These are phyloP conservation scores for Lytechinus variegatus DNA, from an alignment of 35 echinoderm and acorn worm genomes.

Conservation along the genomic window DNA sequence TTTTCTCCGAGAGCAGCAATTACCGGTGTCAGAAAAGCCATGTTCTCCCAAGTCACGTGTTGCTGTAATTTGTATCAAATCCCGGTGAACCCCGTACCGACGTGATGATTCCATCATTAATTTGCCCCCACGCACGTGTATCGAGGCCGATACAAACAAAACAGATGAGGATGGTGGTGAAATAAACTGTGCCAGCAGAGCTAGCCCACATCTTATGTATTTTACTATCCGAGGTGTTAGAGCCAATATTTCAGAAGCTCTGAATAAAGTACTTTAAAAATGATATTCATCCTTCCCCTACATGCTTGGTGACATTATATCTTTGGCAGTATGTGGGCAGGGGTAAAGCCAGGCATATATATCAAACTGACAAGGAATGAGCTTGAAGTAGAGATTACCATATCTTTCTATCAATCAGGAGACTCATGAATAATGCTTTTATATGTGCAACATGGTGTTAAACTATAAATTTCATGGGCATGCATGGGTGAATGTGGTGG, in stretches of 20 bases:
- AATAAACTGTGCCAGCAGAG: not conserved
- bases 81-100: not conserved
- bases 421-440: not conserved
- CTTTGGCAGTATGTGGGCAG: not conserved
- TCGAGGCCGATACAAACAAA: not conserved
- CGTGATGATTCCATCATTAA: not conserved
- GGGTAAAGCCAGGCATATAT: not conserved
- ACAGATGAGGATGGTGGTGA: not conserved
- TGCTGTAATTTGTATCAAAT: not conserved
- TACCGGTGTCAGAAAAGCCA: not conserved
- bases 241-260: not conserved
- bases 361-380: not conserved
- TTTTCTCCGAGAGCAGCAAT: not conserved
- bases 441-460: not conserved
- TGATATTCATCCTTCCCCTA: not conserved
- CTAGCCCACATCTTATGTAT: not conserved
- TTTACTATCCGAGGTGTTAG: not conserved
- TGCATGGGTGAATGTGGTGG: too few relatives aligned
- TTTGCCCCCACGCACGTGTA: not conserved
- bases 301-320: not conserved
- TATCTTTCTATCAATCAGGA: not conserved
- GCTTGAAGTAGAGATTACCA: not conserved
- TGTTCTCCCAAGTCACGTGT: not conserved
- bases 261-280: not conserved
- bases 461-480: not conserved